Base-by-base conservation (phyloP, 1,140 invertebrate species). In the Dendrolimus punctatus region DNA sequence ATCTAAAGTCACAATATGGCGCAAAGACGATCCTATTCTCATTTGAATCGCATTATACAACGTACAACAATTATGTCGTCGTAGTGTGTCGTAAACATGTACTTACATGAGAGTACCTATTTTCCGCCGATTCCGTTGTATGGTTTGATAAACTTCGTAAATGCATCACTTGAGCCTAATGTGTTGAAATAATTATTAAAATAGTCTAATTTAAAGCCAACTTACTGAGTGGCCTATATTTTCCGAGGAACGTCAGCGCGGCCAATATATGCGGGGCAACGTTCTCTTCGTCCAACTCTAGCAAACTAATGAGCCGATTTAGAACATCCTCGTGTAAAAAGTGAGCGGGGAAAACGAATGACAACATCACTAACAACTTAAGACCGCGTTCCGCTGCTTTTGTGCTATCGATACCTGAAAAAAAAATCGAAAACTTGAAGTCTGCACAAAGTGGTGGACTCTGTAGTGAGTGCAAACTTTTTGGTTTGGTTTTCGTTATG, bases 341-440 rank as follows among this genome's bases (percentile, higher is more conserved):
- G 86, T 98, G 95, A 4, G 94, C 92, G 2, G 97, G 95, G 84
- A 98, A 99, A 46, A 98, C 95, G 80, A 94, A 94, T 5, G 96
- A 95, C 41, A 99, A 85, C 85, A 87, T 87, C 74, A 94, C 92
- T 7, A 98, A 89, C 51, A 97, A 85, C 72, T 93, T 94, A 0
- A 96, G 85, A 4, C 95, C 95, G 59, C 93, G 92, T 72, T 96
- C 94, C 4, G 93, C 94, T 7, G 95, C 95, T 58, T 93, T 94
- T 62, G 91, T 90, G 4, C 92, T 90, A 71, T 95, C 92, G 46
- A 96, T 90, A 39, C 93, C 94, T 85, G 66, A 0, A 50, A 44
- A 57, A 38, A 8, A 5, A 10, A 36, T n/a, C 41, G 41, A 8
- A 42, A n/a, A n/a, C 1, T 2, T 7, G 6, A 42, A 42, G 41